Evolutionary conservation across 2,113 vertebrate species (phyloP), one percentile per base, ranked within the genome.

Genomic region (Urocolius indicus): DNA sequence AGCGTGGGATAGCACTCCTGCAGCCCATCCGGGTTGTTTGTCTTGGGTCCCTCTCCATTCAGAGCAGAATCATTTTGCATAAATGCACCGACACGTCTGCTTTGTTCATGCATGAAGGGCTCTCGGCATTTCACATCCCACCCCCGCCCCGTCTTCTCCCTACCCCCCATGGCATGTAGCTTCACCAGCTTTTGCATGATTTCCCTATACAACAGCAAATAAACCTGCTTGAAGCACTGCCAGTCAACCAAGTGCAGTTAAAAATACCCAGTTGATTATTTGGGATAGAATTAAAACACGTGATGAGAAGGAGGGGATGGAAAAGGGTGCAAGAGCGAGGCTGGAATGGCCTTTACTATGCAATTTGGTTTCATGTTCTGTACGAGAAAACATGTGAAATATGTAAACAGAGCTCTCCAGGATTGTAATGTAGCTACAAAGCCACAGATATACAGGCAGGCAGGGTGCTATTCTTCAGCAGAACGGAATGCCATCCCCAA

Each of bases 301-400:
- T 32, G 51, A 73, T 81, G 2, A 16, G 89, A 90, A 93, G 75
- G 79, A 96, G 34, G 58, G 69, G 74, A 86, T 12, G 49, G 94
- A 97, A 89, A 93, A 87, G 82, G 91, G 89, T 93, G 90, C 76
- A 45, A 46, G 94, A 90, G 30, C 30, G 14, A 86, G 95, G 95
- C 97, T 79, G 69, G 94, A 81, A 51, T 69, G 68, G 88, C 85
- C 95, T 97, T 94, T 93, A 81, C 97, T 97, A 73, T 98, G 79
- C 97, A 97, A 98, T 98, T 98, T 98, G 96, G 97, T 97, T 97
- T 98, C 97, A 95, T 97, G 97, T 98, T 98, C 96, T 97, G 96
- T 95, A 92, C 96, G 96, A 94, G 98, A 95, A 98, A 98, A 98
- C 98, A 98, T 94, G 97, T 95, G 27, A 98, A 98, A 97, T 98